Percentiles rank a stretch among this genome's conserved stretches.
These are phyloP conservation scores for Stenichneumon culpator DNA, from an alignment of 2,888 invertebrate genomes.

Conservation along the genomic window DNA sequence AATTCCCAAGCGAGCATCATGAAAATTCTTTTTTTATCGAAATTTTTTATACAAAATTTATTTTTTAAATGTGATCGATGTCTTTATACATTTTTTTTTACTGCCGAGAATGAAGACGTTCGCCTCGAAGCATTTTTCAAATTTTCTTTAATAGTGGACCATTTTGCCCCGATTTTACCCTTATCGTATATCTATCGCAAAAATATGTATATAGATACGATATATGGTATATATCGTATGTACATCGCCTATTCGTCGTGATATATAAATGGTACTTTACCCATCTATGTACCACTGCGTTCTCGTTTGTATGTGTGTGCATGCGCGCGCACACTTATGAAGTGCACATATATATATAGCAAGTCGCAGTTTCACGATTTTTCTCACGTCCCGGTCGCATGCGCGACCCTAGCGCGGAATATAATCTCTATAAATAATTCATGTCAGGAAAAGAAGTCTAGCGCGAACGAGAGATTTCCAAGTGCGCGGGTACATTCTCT, in stretches of 20 bases:
- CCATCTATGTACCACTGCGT: too few species aligned
- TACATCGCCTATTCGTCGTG: not conserved
- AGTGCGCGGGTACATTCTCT: constrained; percentile 10
- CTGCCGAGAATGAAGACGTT: not conserved
- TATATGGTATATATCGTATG: not conserved
- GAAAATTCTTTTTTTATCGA: too few species aligned
- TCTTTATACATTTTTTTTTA: not conserved
- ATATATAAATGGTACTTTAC: constrained; percentile 1
- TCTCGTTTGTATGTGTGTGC: not conserved
- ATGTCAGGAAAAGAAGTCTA: constrained; percentile 59
- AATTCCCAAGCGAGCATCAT: too few species aligned
- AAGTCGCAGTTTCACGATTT: constrained; percentile 54
- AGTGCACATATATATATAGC: not conserved
- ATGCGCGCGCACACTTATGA: not conserved
- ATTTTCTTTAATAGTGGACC: too few species aligned
- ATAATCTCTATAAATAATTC: constrained; percentile 70
- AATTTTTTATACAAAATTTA: too few species aligned
- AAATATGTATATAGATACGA: not conserved
- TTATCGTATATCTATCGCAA: not conserved
- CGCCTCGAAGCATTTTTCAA: too few species aligned
- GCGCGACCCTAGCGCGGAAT: constrained; percentile 57
- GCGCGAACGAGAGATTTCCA: constrained; percentile 56
- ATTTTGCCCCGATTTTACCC: too few species aligned
- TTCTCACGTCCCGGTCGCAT: constrained; percentile 68
- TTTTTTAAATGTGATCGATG: too few species aligned